phyloP scores from a whole-genome alignment of 2,797 vertebrate genomes.

The Spinus olivaceus region DNA sequence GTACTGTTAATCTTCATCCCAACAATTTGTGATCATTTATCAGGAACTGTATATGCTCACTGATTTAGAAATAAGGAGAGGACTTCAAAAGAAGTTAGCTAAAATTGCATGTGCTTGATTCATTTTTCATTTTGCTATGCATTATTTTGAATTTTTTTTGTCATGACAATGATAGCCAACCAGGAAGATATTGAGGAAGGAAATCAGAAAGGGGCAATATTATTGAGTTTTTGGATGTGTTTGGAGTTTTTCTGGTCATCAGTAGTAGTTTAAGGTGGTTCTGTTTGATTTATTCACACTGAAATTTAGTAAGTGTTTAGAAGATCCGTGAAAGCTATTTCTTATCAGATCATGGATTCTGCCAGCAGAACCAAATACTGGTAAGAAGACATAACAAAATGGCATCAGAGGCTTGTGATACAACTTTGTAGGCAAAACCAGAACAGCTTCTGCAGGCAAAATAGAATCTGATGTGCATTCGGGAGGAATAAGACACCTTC shows the following conservation, averaged over 20 bases:
- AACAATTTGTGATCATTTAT: not conserved
- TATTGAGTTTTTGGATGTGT: not conserved
- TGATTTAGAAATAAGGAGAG: not conserved
- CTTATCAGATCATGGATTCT: not conserved
- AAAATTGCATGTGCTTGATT: not conserved
- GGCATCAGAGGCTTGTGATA: not conserved
- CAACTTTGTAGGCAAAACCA: not conserved
- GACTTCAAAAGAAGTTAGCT: not conserved
- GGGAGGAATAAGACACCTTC: not conserved
- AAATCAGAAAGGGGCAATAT: not conserved
- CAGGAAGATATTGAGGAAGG: not conserved
- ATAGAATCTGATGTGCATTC: not conserved
- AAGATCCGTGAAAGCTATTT: not conserved
- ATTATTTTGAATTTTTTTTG: not conserved
- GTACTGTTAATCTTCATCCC: not conserved
- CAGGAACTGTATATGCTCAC: not conserved
- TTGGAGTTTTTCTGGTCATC: not conserved
- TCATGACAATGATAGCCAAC: not conserved
- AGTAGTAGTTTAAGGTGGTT: not conserved
- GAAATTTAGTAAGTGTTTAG: not conserved
- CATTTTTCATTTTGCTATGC: not conserved
- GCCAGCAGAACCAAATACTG: not conserved
- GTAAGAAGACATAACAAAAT: not conserved
- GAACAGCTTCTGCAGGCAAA: not conserved
- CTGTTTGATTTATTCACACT: not conserved